phyloP scores from a whole-genome alignment of 2,888 invertebrate species.

The Nemurella pictetii region DNA sequence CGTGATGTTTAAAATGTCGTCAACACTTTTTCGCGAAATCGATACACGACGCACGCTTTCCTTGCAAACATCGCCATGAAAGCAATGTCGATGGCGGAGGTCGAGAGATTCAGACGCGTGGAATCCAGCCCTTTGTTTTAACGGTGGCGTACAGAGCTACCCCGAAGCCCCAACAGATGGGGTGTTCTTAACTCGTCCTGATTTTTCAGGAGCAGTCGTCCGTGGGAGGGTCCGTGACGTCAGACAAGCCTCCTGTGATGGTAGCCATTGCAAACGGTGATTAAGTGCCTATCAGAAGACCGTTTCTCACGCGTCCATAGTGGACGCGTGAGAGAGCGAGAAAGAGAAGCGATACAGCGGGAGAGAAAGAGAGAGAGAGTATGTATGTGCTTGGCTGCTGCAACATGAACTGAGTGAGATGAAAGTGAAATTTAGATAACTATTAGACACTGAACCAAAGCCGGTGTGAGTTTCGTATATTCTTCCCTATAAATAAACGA shows the following conservation, averaged over 20 bases:
- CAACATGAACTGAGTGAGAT: background rate
- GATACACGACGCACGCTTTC: too few species aligned
- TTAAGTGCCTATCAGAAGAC: slow-evolving; percentile 34
- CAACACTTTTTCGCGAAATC: too few species aligned
- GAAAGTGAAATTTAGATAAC: background rate
- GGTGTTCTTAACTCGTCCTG: background rate
- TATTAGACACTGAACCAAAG: background rate
- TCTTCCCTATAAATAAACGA: slow-evolving; percentile 9
- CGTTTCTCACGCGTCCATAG: slow-evolving; percentile 32
- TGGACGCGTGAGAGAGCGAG: background rate
- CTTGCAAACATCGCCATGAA: too few species aligned
- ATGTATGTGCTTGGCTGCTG: background rate
- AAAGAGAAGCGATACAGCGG: background rate
- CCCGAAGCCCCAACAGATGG: too few species aligned
- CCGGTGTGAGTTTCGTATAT: background rate
- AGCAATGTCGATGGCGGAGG: too few species aligned
- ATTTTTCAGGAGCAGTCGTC: slow-evolving; percentile 37
- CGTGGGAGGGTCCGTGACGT: slow-evolving; percentile 14
- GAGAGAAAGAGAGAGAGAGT: slow-evolving; percentile 7
- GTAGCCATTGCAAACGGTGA: slow-evolving; percentile 39
- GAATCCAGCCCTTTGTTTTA: too few species aligned
- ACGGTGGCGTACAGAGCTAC: too few species aligned
- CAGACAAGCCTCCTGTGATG: slow-evolving; percentile 34
- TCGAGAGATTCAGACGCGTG: too few species aligned
- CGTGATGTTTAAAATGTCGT: too few species aligned